phyloP scores from a whole-genome alignment of 2,797 vertebrate genomes.

The Lepilemur ruficaudatus region DNA sequence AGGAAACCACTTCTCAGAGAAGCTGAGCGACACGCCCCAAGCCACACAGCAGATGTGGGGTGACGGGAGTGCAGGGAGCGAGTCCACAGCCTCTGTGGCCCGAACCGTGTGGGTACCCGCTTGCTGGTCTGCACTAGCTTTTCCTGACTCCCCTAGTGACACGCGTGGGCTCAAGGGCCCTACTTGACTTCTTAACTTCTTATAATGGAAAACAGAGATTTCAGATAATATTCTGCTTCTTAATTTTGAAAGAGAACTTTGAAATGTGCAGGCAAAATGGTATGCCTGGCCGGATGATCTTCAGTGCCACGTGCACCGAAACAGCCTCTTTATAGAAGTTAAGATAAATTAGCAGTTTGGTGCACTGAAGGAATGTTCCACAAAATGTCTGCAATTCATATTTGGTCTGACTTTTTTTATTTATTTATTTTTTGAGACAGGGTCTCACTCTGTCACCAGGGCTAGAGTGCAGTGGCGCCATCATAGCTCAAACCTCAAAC shows the following conservation, averaged over 20 bases:
- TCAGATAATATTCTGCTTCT: neutral
- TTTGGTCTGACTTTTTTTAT: neutral
- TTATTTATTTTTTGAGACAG: too few species aligned
- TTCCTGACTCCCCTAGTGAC: neutral
- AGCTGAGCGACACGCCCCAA: accelerated
- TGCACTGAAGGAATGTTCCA: neutral
- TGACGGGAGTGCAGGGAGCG: accelerated
- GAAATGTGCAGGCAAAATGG: neutral
- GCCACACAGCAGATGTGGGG: neutral
- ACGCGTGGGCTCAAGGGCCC: accelerated
- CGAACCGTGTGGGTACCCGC: neutral
- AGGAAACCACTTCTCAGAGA: neutral
- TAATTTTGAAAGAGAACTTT: neutral
- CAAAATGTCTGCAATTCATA: neutral
- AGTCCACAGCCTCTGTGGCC: neutral
- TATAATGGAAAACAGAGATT: neutral
- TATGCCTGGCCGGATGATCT: too few species aligned
- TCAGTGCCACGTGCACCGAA: neutral
- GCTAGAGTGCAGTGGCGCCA: too few species aligned
- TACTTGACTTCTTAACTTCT: neutral
- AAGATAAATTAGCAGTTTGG: neutral
- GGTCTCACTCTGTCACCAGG: too few species aligned
- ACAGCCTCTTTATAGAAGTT: neutral
- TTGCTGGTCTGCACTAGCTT: accelerated
- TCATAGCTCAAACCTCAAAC: too few species aligned